Conservation (phyloP, 2,888 invertebrate species). For the Melanophora roralis region DNA sequence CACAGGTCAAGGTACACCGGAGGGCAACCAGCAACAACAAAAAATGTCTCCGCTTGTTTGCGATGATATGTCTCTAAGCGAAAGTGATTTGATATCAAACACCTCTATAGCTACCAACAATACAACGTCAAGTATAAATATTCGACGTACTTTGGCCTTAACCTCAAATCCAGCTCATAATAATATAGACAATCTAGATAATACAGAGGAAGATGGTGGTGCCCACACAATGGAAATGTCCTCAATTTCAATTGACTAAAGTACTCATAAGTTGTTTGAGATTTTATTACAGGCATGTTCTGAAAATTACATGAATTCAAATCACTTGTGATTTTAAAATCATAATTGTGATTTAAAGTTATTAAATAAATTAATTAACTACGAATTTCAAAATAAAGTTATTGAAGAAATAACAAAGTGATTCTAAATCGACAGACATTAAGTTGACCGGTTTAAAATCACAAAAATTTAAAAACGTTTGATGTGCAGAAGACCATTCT, state of each 20-base stretch:
- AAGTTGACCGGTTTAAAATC: no score
- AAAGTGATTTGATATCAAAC: slow-evolving; percentile 60
- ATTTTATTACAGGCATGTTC: no score
- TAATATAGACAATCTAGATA: no score
- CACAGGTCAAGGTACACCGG: slow-evolving; percentile 7
- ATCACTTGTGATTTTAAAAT: no score
- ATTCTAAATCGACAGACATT: no score
- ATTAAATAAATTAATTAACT: not conserved
- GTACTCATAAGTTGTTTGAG: no score
- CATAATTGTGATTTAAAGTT: no score
- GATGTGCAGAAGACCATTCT: not conserved
- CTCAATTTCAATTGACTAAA: slow-evolving; percentile 74
- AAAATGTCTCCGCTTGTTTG: slow-evolving; percentile 7
- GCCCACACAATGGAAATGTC: slow-evolving; percentile 75
- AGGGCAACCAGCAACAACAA: not conserved
- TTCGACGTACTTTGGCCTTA: slow-evolving; percentile 34
- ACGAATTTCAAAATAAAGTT: no score
- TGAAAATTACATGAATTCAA: no score
- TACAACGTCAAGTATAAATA: slow-evolving; percentile 39
- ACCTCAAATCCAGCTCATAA: slow-evolving; percentile 39
- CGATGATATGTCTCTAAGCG: slow-evolving; percentile 62
- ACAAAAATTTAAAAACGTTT: no score
- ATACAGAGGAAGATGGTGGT: slow-evolving; percentile 59
- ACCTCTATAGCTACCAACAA: slow-evolving; percentile 39
- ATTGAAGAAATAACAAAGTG: no score